A percentile compares a stretch with the other conserved stretches of the same genome.
These are phyloP conservation scores for Chrysomela aeneicollis DNA, from an alignment of 2,888 invertebrate species.

Conservation along the genomic window DNA sequence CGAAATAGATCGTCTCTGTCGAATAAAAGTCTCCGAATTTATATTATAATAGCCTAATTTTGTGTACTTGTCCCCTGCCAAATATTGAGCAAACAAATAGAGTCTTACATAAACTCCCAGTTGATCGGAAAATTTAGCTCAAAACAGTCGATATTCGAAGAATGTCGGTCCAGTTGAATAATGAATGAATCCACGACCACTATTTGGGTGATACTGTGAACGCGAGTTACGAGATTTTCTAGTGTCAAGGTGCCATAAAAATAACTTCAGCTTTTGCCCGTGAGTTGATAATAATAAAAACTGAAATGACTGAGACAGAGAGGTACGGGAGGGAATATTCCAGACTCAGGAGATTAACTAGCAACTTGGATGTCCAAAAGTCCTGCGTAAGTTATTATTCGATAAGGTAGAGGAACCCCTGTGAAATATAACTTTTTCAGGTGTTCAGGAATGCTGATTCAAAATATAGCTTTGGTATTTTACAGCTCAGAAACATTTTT, in stretches of 20 bases:
- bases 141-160: slow-evolving; percentile 34
- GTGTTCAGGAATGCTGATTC: too few relatives aligned
- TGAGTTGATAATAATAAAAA: slow-evolving; percentile 9
- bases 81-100: slow-evolving; percentile 48
- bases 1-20: slow-evolving; percentile 20
- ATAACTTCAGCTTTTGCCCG: slow-evolving; percentile 22
- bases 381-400: slow-evolving; percentile 76
- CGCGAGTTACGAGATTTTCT: slow-evolving; percentile 15
- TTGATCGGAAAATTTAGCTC: slow-evolving; percentile 43
- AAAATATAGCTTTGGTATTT: too few relatives aligned
- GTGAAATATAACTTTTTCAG: too few relatives aligned
- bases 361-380: slow-evolving; percentile 72
- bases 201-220: slow-evolving; percentile 25
- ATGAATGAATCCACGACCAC: slow-evolving; percentile 28
- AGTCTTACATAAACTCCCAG: slow-evolving; percentile 52
- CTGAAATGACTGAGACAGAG: slow-evolving; percentile 47
- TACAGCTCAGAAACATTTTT: too few relatives aligned
- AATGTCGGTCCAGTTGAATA: slow-evolving; percentile 29
- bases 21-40: slow-evolving; percentile 31
- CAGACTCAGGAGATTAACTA: slow-evolving; percentile 72
- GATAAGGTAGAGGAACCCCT: too few relatives aligned
- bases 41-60: slow-evolving; percentile 40
- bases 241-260: slow-evolving; percentile 20
- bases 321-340: slow-evolving; percentile 75
- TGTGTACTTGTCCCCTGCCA: slow-evolving; percentile 47